phyloP scores from a whole-genome alignment of 1,140 invertebrate genomes.

The Triops longicaudatus region DNA sequence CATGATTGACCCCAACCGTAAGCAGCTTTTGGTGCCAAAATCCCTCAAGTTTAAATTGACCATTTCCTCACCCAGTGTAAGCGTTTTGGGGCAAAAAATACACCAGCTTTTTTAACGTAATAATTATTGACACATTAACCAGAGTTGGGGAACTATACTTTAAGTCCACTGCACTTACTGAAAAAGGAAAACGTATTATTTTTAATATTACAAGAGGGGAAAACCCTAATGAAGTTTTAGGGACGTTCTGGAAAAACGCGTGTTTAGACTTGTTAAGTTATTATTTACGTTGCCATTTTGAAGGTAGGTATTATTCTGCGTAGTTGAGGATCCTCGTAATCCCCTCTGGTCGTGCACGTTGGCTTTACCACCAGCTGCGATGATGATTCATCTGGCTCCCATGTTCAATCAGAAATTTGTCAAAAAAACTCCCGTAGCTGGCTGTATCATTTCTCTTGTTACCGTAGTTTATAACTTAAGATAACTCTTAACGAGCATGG shows the following conservation, averaged over 20 bases:
- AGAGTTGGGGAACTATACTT: too few species aligned
- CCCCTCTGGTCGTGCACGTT: neutral
- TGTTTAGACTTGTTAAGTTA: too few species aligned
- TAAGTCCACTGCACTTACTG: too few species aligned
- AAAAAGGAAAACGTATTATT: too few species aligned
- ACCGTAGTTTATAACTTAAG: neutral
- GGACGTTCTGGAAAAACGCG: too few species aligned
- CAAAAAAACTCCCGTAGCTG: neutral
- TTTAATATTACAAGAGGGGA: too few species aligned
- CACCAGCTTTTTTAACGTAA: too few species aligned
- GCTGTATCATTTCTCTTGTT: neutral
- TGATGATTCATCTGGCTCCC: neutral
- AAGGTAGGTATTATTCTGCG: neutral
- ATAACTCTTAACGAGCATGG: neutral
- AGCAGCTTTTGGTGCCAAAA: slow-evolving; percentile 6
- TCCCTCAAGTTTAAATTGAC: neutral
- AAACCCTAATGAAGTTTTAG: too few species aligned
- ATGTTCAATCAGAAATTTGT: slow-evolving; percentile 12
- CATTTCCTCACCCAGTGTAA: neutral
- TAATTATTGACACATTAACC: too few species aligned
- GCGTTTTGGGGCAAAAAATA: too few species aligned
- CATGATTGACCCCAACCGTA: neutral
- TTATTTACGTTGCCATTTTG: neutral
- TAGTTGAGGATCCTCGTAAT: neutral
- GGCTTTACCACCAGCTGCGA: slow-evolving; percentile 2